Conservation (phyloP, 2,113 vertebrate genomes). For the Galeopterus variegatus region DNA sequence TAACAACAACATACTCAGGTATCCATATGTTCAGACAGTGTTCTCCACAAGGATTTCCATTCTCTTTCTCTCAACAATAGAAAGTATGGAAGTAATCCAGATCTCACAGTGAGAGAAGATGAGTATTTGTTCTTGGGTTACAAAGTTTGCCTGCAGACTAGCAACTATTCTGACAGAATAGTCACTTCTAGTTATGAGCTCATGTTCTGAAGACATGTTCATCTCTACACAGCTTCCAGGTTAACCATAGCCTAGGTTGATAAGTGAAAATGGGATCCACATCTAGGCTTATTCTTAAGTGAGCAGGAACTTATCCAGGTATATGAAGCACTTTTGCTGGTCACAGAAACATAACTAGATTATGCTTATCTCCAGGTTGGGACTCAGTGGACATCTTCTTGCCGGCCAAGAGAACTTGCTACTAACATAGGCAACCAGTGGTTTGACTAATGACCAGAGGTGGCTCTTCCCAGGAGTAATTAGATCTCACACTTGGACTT, state of each 20-base stretch:
- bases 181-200: background rate
- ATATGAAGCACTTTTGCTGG: accelerated
- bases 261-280: background rate
- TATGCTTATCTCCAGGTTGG: background rate
- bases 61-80: background rate
- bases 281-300: background rate
- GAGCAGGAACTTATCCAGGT: background rate
- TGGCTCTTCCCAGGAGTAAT: background rate
- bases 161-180: no score
- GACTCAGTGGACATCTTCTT: background rate
- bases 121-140: background rate
- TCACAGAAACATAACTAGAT: background rate
- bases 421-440: background rate
- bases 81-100: background rate
- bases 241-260: background rate
- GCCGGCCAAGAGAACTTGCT: background rate
- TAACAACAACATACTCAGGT: background rate
- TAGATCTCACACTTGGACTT: background rate
- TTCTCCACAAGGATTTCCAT: background rate
- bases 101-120: background rate
- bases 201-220: background rate
- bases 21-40: background rate
- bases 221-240: background rate
- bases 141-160: background rate
- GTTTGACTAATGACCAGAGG: background rate